Percentiles rank a stretch among this genome's conserved stretches.
These are phyloP conservation scores for Pseudomugil tenellus DNA, from an alignment of 2,797 vertebrate species.

Conservation along the genomic window DNA sequence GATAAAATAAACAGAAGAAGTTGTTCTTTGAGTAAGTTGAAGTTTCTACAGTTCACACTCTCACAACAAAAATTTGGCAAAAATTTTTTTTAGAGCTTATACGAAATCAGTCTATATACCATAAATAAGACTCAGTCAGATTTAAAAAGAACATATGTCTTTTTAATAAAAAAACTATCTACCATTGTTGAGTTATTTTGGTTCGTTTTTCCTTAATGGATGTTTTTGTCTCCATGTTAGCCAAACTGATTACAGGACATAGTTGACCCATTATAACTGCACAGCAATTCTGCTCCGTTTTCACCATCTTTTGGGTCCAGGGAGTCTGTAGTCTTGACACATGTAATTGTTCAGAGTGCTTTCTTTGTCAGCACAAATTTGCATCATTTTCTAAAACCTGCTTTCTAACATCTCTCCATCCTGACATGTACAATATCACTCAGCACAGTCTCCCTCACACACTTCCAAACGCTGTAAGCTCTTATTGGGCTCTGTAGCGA, in stretches of 20 bases:
- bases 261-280: neutral
- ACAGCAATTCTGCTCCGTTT: neutral
- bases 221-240: neutral
- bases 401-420: conserved; percentile 1
- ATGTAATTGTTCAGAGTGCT: conserved; percentile 39
- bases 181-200: conserved; percentile 19
- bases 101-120: neutral
- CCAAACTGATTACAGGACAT: neutral
- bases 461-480: conserved; percentile 26
- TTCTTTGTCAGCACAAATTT: conserved; percentile 38
- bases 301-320: conserved; percentile 2
- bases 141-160: neutral
- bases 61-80: conserved; percentile 11
- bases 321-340: conserved; percentile 8
- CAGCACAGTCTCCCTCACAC: neutral
- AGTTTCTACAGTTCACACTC: conserved; percentile 6
- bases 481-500: conserved; percentile 5
- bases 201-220: neutral
- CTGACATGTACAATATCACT: neutral
- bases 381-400: conserved; percentile 13
- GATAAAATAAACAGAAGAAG: neutral
- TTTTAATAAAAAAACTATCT: neutral
- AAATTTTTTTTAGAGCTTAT: rapidly evolving
- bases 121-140: neutral
- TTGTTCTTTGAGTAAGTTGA: neutral